Base-by-base conservation (phyloP, 64 coral and sea anemone species). In the Montipora sp. region DNA sequence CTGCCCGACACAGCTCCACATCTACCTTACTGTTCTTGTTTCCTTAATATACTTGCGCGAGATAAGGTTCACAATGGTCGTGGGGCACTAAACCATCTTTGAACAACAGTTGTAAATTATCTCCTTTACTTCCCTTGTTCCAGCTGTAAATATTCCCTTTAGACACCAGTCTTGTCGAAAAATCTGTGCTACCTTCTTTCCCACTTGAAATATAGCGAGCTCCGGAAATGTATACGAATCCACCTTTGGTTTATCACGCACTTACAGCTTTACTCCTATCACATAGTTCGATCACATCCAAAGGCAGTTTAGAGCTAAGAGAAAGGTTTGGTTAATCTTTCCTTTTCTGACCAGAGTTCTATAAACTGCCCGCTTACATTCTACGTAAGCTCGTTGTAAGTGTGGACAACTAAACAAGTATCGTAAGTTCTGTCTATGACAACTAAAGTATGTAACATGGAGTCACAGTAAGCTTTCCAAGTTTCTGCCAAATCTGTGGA, bases 381-480 rank as follows among this genome's bases (percentile, higher is more conserved):
- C 22, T 91, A 48, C 18, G 89, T 91, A 18, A 83, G 68, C 27
- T 91, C 79, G 63, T 91, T 83, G 77, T 81, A 72, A 8, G 87
- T 89, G 74, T 78, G 78, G 14, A 89, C 87, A 7, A 89, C n/a
- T 73, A 88, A 75, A 46, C 86, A 65, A 88, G 75, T 44, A 88
- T 88, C 86, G 86, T 72, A 72, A 3, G 87, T 43, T 27, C 80
- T 45, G 66, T 88, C 69, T 14, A 91, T 71, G 14, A 91, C 47
- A 48, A 91, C 90, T n/a, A 57, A 53, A 69, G 78, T 91, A 70
- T 91, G 90, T 63, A 73, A 70, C 79, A 92, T 84, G n/a, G 90
- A 27, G 48, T 92, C 80, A 19, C 90, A 92, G 50, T 77, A 92
- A 27, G 90, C 90, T 84, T 27, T 85, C 90, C 90, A 92, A 16